Base-by-base conservation (phyloP, 2,888 invertebrate genomes). In the Junonia oenone region DNA sequence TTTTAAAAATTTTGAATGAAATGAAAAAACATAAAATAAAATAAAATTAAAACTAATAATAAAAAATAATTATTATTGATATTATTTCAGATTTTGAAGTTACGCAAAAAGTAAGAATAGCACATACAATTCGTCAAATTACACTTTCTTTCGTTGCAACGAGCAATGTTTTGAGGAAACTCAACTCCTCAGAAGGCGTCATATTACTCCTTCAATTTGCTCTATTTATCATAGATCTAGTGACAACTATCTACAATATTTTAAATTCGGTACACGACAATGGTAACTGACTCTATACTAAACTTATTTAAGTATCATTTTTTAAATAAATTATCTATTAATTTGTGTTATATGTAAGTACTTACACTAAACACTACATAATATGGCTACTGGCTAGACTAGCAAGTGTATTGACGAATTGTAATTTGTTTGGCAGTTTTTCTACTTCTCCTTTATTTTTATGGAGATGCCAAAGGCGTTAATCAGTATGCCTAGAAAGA, bases 111-210 rank as follows among this genome's bases (percentile, higher is more conserved):
- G 2, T 27, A 3, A 55, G 27, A 6, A 17, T 55, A 9, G 35
- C 55, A 5, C 9, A 49, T 2, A 49, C 17, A 35, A 5, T 55
- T 35, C 35, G 45, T 13, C 13, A 35, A 35, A 49, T 45, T 1
- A 17, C 26, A 2, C 27, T 33, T 4, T 55, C 35, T 9, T 55
- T 43, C 13, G 40, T 55, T 4, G 15, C 43, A 4, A 11, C 43
- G 9, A 43, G 55, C 19, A 35, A 49, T 14, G 35, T 35, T 8
- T 49, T 49, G 17, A 43, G 27, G 6, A 3, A 27, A 4, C 33
- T 55, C n/a, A 55, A 45, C 13, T 11, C 13, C 3, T 19, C 49
- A 11, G 55, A 55, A 31, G 27, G 35, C 19, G 11, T 35, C 15
- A 17, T 2, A 26, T 14, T 45, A 13, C 26, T 55, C 17, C 11